Base-by-base conservation (phyloP, 2,797 vertebrate genomes). In the Adrianichthys oophorus region DNA sequence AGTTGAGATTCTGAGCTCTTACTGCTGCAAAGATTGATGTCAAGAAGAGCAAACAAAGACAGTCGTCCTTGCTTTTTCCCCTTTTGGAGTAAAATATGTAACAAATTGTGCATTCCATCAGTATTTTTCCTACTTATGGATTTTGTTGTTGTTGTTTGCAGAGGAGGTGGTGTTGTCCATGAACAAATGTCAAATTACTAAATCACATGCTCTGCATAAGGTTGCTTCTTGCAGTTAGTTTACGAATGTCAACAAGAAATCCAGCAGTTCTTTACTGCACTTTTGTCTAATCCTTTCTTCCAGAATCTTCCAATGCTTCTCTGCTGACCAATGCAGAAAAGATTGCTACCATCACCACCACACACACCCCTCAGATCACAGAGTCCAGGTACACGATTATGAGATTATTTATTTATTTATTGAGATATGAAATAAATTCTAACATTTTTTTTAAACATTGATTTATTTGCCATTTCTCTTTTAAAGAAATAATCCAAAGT, bases 311-410 rank as follows among this genome's bases (percentile, higher is more conserved):
- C 62, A 98, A 98, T 70, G 95, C 96, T 78, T 95, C 96, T 73
- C 90, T 98, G 90, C 87, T 98, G 85, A 98, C 96, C 79, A 98
- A 97, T 41, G 95, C 96, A 10, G 96, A 98, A 91, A 98, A 98
- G 92, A 98, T 98, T 19, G 96, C 96, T 72, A 98, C 96, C 71
- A 98, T 98, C 87, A 98, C 96, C 86, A 98, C 95, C 73, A 97
- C 96, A 48, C 96, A 98, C 86, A 93, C 94, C 74, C 94, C 95
- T 79, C 95, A 95, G 88, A 91, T 92, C 43, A 68, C 79, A 68
- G 88, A 90, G 75, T 84, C 91, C 41, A 72, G 89, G 90, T 91
- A 63, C 2, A 80, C 63, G 42, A n/a, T n/a, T n/a, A n/a, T n/a
- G 24, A 2, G 4, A 17, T 45, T 1, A 14, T 19, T 41, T 8